Evolutionary conservation across 2,797 vertebrate species (phyloP).

Genomic region (Antrozous pallidus): DNA sequence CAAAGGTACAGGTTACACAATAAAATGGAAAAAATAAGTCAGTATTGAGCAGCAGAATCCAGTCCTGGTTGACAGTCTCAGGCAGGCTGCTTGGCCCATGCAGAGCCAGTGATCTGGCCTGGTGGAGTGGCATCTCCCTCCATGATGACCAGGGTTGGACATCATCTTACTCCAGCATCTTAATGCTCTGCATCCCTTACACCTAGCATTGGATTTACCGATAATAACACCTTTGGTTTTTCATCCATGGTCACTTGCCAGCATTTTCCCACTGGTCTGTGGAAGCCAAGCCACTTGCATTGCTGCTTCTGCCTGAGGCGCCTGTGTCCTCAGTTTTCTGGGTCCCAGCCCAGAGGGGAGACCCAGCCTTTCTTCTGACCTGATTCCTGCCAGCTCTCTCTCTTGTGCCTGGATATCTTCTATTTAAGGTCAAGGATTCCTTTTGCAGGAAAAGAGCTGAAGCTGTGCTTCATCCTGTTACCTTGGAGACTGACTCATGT

Average conservation of each 20-base stretch:
- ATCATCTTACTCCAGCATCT: not conserved
- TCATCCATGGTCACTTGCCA: not conserved
- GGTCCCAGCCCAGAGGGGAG: not conserved
- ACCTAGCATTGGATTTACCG: not conserved
- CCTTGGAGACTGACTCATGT: slow-evolving; percentile 65
- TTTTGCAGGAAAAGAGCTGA: slow-evolving; percentile 21
- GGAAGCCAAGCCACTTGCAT: not conserved
- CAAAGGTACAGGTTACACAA: too few relatives aligned
- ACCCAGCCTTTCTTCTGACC: not conserved
- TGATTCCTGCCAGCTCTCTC: slow-evolving; percentile 2
- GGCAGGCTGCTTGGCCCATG: not conserved
- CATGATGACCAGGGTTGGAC: not conserved
- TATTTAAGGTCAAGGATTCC: slow-evolving; percentile 60
- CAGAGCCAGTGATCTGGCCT: not conserved
- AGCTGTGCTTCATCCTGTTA: slow-evolving; percentile 50
- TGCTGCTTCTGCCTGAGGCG: not conserved
- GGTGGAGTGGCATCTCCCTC: not conserved
- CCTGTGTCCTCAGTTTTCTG: not conserved
- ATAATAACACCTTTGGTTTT: slow-evolving; percentile 5
- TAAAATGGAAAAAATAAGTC: too few relatives aligned
- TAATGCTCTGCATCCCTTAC: not conserved
- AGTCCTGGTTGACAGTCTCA: not conserved
- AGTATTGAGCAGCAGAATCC: not conserved
- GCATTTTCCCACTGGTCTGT: not conserved
- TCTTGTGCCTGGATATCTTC: slow-evolving; percentile 41